Conservation (phyloP, 2,888 invertebrate species). For the Mallateleia sp. region DNA sequence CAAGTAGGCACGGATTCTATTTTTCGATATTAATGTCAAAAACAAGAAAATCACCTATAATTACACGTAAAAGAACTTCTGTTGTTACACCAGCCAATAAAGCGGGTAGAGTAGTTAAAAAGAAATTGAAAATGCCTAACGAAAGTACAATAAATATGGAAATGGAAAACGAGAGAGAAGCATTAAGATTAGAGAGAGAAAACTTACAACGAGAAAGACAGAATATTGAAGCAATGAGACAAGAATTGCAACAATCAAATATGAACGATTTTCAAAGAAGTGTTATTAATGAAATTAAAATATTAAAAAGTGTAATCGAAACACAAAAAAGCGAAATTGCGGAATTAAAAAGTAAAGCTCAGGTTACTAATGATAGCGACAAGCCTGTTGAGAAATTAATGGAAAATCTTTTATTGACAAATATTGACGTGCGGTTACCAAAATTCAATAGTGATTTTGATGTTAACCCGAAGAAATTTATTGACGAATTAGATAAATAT, state of each 20-base stretch:
- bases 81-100: too few relatives aligned
- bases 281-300: neutral
- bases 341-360: neutral
- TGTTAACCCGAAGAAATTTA: constrained; percentile 16
- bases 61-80: too few relatives aligned
- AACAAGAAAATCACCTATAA: too few relatives aligned
- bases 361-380: neutral
- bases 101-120: too few relatives aligned
- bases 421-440: neutral
- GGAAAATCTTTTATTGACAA: neutral
- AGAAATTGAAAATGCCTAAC: too few relatives aligned
- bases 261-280: neutral
- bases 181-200: neutral
- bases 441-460: constrained; percentile 6
- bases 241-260: neutral
- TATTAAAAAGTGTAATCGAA: neutral
- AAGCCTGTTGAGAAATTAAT: neutral
- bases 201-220: neutral
- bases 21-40: too few relatives aligned
- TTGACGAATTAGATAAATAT: constrained; percentile 8
- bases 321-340: neutral
- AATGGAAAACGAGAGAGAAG: neutral
- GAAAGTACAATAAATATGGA: too few relatives aligned
- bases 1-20: too few relatives aligned
- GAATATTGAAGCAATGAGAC: neutral